Evolutionary conservation across 2,888 invertebrate genomes (phyloP).

Genomic region (Hypomecis punctinalis): DNA sequence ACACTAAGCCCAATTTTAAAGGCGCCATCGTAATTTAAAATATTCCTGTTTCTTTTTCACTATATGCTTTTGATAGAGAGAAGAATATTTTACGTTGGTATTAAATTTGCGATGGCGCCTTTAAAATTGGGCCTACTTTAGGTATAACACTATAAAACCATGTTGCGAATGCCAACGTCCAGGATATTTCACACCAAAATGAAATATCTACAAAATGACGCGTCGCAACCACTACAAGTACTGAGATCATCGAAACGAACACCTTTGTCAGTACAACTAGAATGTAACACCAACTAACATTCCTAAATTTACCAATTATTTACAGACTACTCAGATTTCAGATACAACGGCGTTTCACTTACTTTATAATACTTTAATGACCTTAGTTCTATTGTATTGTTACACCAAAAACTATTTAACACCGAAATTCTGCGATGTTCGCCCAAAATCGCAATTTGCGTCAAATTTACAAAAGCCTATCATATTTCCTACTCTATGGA

Average conservation of each 20-base stretch:
- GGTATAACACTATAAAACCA: constrained; percentile 22
- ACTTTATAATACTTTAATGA: constrained; percentile 44
- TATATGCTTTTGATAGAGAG: too few relatives aligned
- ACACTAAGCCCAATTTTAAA: too few relatives aligned
- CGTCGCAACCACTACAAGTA: constrained; percentile 19
- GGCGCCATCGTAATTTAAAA: too few relatives aligned
- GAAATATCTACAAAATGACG: constrained; percentile 6
- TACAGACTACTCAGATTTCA: constrained; percentile 57
- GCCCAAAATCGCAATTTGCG: constrained; percentile 34
- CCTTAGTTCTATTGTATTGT: constrained; percentile 46
- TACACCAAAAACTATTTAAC: constrained; percentile 53
- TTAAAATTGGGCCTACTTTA: too few relatives aligned
- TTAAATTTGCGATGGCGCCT: too few relatives aligned
- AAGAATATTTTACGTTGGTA: too few relatives aligned
- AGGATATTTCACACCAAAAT: not conserved
- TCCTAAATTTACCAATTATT: constrained; percentile 47
- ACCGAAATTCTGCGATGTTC: constrained; percentile 36
- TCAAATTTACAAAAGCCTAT: constrained; percentile 73
- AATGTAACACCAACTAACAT: constrained; percentile 8
- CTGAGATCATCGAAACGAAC: constrained; percentile 25
- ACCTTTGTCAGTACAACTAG: constrained; percentile 18
- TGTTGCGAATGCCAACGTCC: constrained; percentile 18
- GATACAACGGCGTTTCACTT: constrained; percentile 28
- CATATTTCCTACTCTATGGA: constrained; percentile 65
- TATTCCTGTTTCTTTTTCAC: too few relatives aligned